Evolutionary conservation across 1,140 invertebrate species (phyloP), one percentile per base, ranked within the genome.

Genomic region (Sogatella furcifera): DNA sequence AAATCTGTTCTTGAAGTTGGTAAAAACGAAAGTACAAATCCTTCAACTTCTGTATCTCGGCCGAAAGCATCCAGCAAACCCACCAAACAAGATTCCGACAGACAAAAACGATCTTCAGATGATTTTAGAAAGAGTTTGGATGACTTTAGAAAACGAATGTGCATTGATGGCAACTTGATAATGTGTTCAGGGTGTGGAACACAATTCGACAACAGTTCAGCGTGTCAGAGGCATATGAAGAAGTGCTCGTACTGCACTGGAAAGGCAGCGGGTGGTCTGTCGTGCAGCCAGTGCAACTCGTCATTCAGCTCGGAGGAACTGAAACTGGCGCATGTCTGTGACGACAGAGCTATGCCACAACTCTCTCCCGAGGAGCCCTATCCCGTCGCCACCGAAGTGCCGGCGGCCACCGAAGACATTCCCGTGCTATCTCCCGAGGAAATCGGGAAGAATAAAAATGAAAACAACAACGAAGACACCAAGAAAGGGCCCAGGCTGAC

Each of bases 181-280:
- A 60, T 60, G 15, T 60, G 59, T 38, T 55, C 54, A 9, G 59
- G 59, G 0, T 60, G 59, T 55, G 59, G 59, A n/a, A 60, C 55
- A 42, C 59, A 60, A 34, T 60, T 60, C 42, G 59, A 60, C n/a
- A 55, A 46, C 34, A 9, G 14, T 3, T 60, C 59, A 4, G 52
- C 59, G 5, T 60, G 59, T 46, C 59, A 55, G 19, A 42, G 59
- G 17, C 59, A 60, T 17, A 60, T 53, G 53, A 60, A 60, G 42
- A 60, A 60, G 41, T 60, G 59, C 34, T 52, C 55, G 21, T 60
- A 60, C 41, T 60, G 59, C 41, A 42, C 19, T 9, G 46, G 15
- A 8, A 49, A 49, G 9, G 46, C 46, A 1, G 21, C 46, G 5
- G 46, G 21, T 11, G 15, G 15, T 2, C 10, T 55, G 15, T 44